These are phyloP conservation scores for Pygoscelis adeliae DNA, from an alignment of 2,113 vertebrate genomes.

Conservation along the genomic window DNA sequence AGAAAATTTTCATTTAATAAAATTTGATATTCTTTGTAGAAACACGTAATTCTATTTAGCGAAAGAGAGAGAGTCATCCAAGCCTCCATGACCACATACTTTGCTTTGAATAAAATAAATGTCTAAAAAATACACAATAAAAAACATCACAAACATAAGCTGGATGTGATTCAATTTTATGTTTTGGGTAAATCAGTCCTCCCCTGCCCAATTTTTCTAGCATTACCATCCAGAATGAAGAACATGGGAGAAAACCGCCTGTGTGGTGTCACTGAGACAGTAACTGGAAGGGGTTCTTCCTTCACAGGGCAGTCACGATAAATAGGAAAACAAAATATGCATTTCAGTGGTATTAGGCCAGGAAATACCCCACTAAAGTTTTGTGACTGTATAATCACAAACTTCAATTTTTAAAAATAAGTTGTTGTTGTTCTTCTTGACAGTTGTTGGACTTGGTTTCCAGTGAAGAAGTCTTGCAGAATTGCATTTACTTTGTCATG, in stretches of 20 bases:
- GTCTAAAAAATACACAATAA: not conserved
- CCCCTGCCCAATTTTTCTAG: not conserved
- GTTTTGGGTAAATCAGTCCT: not conserved
- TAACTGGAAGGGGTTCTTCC: not conserved
- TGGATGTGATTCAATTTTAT: conserved; percentile 11
- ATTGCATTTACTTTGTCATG: not conserved
- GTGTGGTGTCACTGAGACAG: not conserved
- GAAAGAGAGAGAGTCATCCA: not conserved
- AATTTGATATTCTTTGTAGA: not conserved
- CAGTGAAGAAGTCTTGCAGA: not conserved
- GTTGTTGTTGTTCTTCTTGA: not conserved
- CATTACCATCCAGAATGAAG: not conserved
- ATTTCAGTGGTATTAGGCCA: not conserved
- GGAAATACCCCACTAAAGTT: not conserved
- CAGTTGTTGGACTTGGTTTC: not conserved
- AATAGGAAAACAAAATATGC: accelerated
- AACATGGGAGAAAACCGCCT: not conserved
- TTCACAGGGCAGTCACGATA: not conserved
- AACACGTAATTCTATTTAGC: not conserved
- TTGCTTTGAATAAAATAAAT: not conserved
- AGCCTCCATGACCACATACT: accelerated
- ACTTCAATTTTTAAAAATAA: not conserved
- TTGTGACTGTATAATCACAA: not conserved
- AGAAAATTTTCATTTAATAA: not conserved
- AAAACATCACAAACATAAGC: not conserved